These are phyloP conservation scores for Brachionus manjavacas DNA, from an alignment of 1,140 invertebrate genomes.

Conservation along the genomic window DNA sequence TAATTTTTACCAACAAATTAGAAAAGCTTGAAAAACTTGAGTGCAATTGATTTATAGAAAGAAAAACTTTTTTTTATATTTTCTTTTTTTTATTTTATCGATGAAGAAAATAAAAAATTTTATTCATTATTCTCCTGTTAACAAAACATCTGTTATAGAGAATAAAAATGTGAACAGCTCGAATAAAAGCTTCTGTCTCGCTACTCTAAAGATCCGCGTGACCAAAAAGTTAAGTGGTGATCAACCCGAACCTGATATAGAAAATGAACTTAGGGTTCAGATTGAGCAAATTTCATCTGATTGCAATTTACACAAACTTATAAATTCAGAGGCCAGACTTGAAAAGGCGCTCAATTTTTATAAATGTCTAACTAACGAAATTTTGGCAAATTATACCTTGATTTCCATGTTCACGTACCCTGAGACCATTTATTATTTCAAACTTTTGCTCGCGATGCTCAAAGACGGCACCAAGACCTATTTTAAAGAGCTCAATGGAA, in stretches of 20 bases:
- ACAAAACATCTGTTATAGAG: neutral
- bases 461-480: neutral
- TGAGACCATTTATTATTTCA: neutral
- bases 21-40: neutral
- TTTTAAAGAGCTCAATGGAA: neutral
- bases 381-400: neutral
- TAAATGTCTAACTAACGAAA: neutral
- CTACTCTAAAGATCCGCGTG: neutral
- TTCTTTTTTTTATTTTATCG: neutral
- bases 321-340: neutral
- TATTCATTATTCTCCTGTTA: neutral
- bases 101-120: constrained; percentile 1
- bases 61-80: neutral
- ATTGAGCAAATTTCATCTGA: neutral
- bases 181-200: neutral
- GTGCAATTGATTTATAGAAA: neutral
- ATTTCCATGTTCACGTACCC: neutral
- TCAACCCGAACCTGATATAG: neutral
- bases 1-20: constrained; percentile 5
- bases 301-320: neutral
- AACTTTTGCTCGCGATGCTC: neutral
- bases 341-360: neutral
- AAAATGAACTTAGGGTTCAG: neutral
- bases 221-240: neutral
- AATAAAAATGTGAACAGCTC: neutral